These are phyloP conservation scores for Pantherophis alleghaniensis DNA, from an alignment of 2,797 vertebrate genomes.

Conservation along the genomic window DNA sequence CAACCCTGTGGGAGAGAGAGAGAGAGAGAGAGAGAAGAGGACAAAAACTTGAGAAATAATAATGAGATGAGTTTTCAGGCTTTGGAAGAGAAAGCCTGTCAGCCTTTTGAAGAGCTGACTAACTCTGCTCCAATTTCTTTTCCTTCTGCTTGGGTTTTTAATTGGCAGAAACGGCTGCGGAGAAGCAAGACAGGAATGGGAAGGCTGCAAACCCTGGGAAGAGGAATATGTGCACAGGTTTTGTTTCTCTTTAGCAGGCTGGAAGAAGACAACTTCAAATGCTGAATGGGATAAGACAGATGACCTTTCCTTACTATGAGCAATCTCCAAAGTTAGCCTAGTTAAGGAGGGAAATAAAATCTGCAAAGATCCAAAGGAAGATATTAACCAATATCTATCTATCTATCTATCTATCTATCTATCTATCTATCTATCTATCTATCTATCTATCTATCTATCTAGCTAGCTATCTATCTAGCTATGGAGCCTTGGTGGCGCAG, in stretches of 20 bases:
- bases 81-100: conserved; percentile 45
- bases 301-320: neutral
- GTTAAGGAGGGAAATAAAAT: conserved; percentile 41
- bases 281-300: conserved; percentile 32
- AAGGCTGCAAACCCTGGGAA: conserved; percentile 32
- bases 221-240: conserved; percentile 45
- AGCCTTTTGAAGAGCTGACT: conserved; percentile 35
- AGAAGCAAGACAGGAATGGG: conserved; percentile 33
- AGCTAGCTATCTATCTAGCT: too few species aligned
- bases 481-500: too few species aligned
- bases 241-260: conserved; percentile 48
- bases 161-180: conserved; percentile 21
- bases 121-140: conserved; percentile 25
- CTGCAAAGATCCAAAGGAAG: conserved; percentile 27
- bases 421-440: too few species aligned
- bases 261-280: conserved; percentile 44
- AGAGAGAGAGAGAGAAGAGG: neutral
- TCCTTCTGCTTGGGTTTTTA: conserved; percentile 28
- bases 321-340: conserved; percentile 26
- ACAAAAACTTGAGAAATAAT: conserved; percentile 44
- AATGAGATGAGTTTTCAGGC: conserved; percentile 11
- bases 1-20: conserved; percentile 30
- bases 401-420: too few species aligned
- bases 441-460: too few species aligned
- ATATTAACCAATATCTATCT: too few species aligned